Percentiles rank a stretch among this genome's conserved stretches.
phyloP scores from a whole-genome alignment of 2,888 invertebrate genomes.

The Hanleya hanleyi region DNA sequence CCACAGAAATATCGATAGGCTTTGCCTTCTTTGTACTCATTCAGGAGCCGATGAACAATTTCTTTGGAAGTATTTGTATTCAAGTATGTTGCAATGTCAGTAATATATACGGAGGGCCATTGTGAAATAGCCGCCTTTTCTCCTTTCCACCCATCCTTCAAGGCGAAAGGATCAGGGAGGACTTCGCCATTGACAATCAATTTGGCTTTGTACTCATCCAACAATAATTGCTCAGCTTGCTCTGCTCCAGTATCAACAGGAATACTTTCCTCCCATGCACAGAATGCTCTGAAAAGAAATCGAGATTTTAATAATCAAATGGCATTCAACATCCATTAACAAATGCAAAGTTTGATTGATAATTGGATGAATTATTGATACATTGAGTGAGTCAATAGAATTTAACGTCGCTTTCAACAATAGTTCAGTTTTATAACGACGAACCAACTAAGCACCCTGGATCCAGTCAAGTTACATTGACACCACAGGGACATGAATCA shows the following conservation, averaged over 20 bases:
- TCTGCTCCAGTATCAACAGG: conserved; percentile 13
- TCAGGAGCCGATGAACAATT: conserved; percentile 21
- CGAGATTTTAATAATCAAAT: background rate
- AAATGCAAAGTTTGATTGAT: too few species aligned
- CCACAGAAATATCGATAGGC: conserved; percentile 31
- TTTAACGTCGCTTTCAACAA: too few species aligned
- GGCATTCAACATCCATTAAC: background rate
- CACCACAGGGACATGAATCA: too few species aligned
- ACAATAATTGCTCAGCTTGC: conserved; percentile 15
- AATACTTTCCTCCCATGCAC: conserved; percentile 36
- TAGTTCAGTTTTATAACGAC: too few species aligned
- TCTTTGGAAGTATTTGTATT: conserved; percentile 18
- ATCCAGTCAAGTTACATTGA: too few species aligned
- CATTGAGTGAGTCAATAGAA: too few species aligned
- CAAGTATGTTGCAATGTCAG: conserved; percentile 30
- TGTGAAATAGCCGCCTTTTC: conserved; percentile 23
- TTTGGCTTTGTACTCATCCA: conserved; percentile 24
- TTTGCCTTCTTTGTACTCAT: conserved; percentile 38
- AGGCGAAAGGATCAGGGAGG: conserved; percentile 31
- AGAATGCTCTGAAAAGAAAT: conserved; percentile 26
- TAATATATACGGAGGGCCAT: conserved; percentile 36
- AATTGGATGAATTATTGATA: too few species aligned
- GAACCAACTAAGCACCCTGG: too few species aligned
- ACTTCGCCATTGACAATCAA: conserved; percentile 6
- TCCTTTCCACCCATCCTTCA: conserved; percentile 26